Conservation (phyloP, 2,888 invertebrate genomes). For the Drosophila borealis region DNA sequence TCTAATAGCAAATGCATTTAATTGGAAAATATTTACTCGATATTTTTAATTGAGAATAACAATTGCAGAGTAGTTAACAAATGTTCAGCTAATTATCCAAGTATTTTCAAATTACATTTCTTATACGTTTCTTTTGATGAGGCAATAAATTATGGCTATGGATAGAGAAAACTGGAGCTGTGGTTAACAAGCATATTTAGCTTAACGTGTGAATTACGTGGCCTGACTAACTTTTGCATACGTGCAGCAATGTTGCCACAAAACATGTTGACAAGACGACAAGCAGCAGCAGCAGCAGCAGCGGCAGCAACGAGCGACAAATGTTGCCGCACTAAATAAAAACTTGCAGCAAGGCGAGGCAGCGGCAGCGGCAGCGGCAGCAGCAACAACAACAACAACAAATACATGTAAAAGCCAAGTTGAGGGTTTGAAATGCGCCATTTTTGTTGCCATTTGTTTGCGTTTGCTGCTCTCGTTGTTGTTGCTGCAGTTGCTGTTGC, state of each 20-base stretch:
- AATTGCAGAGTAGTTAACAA: too few species aligned
- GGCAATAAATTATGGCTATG: conserved; percentile 26
- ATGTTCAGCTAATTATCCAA: conserved; percentile 3
- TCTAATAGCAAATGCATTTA: too few species aligned
- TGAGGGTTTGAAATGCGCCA: conserved; percentile 78
- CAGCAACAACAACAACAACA: conserved; percentile 23
- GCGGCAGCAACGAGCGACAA: conserved; percentile 34
- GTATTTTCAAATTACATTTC: conserved; percentile 9
- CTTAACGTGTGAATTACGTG: conserved; percentile 82
- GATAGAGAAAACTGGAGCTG: conserved; percentile 24
- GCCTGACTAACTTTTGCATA: conserved; percentile 75
- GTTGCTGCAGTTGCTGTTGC: conserved; percentile 15
- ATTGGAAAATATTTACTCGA: too few species aligned
- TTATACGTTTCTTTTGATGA: conserved; percentile 14
- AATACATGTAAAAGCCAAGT: conserved; percentile 33
- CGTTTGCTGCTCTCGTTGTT: conserved; percentile 42
- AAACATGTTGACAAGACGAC: conserved; percentile 76
- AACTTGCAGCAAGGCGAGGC: conserved; percentile 64
- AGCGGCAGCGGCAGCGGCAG: conserved; percentile 24
- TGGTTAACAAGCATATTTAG: conserved; percentile 65
- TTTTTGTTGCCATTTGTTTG: conserved; percentile 80
- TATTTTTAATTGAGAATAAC: too few species aligned
- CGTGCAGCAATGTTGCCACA: conserved; percentile 74
- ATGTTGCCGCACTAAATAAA: conserved; percentile 64
- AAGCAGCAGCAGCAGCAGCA: conserved; percentile 48